Percentiles rank a stretch among this genome's conserved stretches.
phyloP scores from a whole-genome alignment of 2,113 vertebrate species.

The Macrotus californicus region DNA sequence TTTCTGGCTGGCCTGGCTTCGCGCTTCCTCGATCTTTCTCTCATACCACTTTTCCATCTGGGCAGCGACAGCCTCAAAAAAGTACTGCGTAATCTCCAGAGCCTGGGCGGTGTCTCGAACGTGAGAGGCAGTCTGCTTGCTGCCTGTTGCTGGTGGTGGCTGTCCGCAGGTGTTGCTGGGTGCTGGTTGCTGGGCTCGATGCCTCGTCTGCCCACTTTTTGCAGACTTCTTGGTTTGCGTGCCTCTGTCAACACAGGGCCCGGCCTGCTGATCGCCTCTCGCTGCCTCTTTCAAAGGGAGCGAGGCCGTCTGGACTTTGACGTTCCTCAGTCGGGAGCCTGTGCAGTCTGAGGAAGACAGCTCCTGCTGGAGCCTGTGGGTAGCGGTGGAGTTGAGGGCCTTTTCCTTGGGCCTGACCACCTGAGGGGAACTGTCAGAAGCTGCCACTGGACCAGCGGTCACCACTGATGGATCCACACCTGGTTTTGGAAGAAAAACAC shows the following conservation, averaged over 20 bases:
- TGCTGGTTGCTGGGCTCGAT: slow-evolving; percentile 27
- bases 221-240: slow-evolving; percentile 84
- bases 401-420: slow-evolving; percentile 91
- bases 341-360: slow-evolving; percentile 62
- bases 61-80: slow-evolving; percentile 93
- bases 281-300: slow-evolving; percentile 71
- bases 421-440: slow-evolving; percentile 77
- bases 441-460: slow-evolving; percentile 53
- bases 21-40: slow-evolving; percentile 93
- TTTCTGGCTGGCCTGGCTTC: slow-evolving; percentile 86
- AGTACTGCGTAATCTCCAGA: slow-evolving; percentile 94
- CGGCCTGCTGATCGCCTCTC: slow-evolving; percentile 73
- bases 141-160: neutral
- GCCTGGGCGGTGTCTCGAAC: slow-evolving; percentile 86
- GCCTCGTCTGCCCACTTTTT: slow-evolving; percentile 79
- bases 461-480: slow-evolving; percentile 78
- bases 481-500: slow-evolving; percentile 56
- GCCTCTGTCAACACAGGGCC: slow-evolving; percentile 76
- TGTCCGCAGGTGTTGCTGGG: neutral
- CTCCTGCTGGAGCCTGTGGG: slow-evolving; percentile 77
- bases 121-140: slow-evolving; percentile 59
- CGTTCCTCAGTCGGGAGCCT: slow-evolving; percentile 61
- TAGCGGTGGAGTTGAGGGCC: slow-evolving; percentile 49
- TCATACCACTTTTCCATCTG: slow-evolving; percentile 99
- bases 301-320: slow-evolving; percentile 67